Conservation (phyloP, 2,888 invertebrate genomes). For the Aphodius granarius region DNA sequence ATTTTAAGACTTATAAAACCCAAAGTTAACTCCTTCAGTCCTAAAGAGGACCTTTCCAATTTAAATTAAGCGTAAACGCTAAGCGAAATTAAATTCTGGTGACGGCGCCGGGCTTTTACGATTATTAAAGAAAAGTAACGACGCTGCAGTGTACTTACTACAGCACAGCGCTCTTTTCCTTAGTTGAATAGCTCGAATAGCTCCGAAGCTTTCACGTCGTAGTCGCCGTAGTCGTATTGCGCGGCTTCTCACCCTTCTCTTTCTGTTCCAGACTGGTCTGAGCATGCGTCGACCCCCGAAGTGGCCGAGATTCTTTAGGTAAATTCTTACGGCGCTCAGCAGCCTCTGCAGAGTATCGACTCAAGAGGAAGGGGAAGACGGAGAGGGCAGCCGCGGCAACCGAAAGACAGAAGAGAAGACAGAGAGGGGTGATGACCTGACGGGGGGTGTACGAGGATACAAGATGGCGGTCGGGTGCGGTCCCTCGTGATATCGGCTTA, state of each 20-base stretch:
- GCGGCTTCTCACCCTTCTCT: neutral
- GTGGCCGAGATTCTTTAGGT: slow-evolving; percentile 46
- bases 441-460: slow-evolving; percentile 44
- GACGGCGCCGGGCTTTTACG: slow-evolving; percentile 3
- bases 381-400: slow-evolving; percentile 32
- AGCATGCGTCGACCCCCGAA: slow-evolving; percentile 32
- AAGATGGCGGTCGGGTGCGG: slow-evolving; percentile 53
- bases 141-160: too few species aligned
- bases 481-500: slow-evolving; percentile 52
- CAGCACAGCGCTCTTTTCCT: neutral
- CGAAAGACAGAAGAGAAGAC: slow-evolving; percentile 34
- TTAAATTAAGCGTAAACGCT: neutral
- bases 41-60: neutral
- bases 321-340: slow-evolving; percentile 45
- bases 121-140: slow-evolving; percentile 8
- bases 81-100: neutral
- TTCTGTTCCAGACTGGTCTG: slow-evolving; percentile 3
- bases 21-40: neutral
- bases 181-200: neutral
- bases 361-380: slow-evolving; percentile 48
- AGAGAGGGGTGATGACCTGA: slow-evolving; percentile 34
- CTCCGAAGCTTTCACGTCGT: neutral
- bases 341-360: slow-evolving; percentile 52
- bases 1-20: neutral
- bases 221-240: neutral